Evolutionary conservation across 2,797 vertebrate species (phyloP).

Genomic region (Sciurus vulgaris): DNA sequence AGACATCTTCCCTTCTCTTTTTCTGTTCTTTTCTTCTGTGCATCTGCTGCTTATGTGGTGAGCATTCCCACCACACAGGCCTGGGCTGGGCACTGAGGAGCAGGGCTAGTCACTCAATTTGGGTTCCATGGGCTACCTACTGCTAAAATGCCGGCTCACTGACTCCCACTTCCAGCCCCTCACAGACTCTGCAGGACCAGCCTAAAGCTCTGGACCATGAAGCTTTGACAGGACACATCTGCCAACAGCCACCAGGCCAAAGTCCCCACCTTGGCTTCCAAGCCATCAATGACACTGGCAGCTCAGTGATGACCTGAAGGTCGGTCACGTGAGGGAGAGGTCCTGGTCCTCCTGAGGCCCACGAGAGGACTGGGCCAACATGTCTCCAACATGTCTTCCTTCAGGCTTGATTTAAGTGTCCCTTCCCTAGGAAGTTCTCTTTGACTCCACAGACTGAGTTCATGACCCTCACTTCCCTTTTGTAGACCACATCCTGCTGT

Average conservation of each 20-base stretch:
- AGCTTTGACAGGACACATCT: not conserved
- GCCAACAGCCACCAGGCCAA: not conserved
- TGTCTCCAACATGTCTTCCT: not conserved
- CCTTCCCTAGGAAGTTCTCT: not conserved
- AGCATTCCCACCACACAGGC: not conserved
- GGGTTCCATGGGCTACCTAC: not conserved
- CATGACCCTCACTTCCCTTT: not conserved
- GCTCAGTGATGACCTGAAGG: not conserved
- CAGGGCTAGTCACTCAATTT: not conserved
- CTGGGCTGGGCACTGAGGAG: not conserved
- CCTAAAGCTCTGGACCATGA: not conserved
- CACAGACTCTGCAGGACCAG: not conserved
- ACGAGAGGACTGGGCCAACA: not conserved
- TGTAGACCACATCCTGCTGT: accelerated
- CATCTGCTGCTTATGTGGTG: not conserved
- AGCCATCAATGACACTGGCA: not conserved
- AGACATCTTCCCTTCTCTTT: not conserved
- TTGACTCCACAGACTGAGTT: not conserved
- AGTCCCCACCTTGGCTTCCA: not conserved
- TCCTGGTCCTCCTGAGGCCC: not conserved
- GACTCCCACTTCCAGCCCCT: not conserved
- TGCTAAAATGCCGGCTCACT: not conserved
- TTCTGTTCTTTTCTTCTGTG: not conserved
- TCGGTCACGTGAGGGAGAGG: not conserved
- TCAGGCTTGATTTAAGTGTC: not conserved